phyloP scores from a whole-genome alignment of 2,888 invertebrate species.

The Mantis religiosa region DNA sequence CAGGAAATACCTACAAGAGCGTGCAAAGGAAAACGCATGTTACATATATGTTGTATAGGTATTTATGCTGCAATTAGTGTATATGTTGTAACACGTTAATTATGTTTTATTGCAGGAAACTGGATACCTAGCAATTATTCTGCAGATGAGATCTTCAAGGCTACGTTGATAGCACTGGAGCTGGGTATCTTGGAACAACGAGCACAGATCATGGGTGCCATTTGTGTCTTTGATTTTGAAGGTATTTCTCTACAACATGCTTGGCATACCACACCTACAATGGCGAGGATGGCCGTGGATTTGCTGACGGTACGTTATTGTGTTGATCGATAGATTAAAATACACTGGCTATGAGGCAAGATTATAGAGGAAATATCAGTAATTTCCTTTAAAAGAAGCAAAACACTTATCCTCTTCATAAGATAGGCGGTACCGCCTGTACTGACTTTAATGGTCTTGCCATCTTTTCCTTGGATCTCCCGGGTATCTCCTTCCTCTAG shows the following conservation, averaged over 20 bases:
- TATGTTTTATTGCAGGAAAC: conserved; percentile 51
- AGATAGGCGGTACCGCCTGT: too few relatives aligned
- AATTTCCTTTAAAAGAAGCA: conserved; percentile 43
- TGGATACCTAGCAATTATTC: conserved; percentile 68
- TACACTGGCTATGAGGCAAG: too few relatives aligned
- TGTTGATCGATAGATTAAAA: background rate
- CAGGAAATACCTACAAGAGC: too few relatives aligned
- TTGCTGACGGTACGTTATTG: conserved; percentile 60
- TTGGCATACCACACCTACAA: conserved; percentile 66
- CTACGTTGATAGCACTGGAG: conserved; percentile 65
- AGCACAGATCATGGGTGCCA: conserved; percentile 72
- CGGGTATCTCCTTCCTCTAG: too few relatives aligned
- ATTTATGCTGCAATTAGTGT: too few relatives aligned
- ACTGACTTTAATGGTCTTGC: too few relatives aligned
- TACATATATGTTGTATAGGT: too few relatives aligned
- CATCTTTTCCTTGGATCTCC: too few relatives aligned
- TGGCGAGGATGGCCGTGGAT: conserved; percentile 64
- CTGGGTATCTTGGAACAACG: conserved; percentile 69
- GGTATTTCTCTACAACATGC: conserved; percentile 67
- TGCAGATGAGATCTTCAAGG: conserved; percentile 67
- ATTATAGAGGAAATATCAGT: background rate
- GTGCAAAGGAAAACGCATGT: too few relatives aligned
- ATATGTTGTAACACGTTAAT: too few relatives aligned
- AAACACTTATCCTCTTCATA: too few relatives aligned
- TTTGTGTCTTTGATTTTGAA: conserved; percentile 70